Base-by-base conservation (phyloP, 2,113 vertebrate genomes). In the Aptenodytes patagonicus region DNA sequence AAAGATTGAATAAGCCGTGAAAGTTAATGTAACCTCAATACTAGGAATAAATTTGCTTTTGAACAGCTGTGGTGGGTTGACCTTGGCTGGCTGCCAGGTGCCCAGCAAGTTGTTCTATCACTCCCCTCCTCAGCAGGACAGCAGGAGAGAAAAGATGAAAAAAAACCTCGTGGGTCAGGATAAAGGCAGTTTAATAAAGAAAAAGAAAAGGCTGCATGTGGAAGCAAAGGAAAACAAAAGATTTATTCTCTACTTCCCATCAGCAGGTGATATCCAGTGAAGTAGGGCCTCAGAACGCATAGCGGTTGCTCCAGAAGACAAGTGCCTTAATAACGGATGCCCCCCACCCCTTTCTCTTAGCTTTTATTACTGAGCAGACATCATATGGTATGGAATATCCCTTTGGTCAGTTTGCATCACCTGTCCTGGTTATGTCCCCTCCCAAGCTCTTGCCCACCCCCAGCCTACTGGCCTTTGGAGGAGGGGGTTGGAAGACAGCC, bases 251-350 rank as follows among this genome's bases (percentile, higher is more conserved):
- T 65, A 5, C 9, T 36, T 82, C 25, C 49, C 40, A 28, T 70
- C 24, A 71, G 7, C 13, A 47, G 40, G 13, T 1, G 4, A 38
- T 44, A 17, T 12, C 36, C 14, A 38, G 17, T 57, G 8, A 83
- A 42, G 40, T 8, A 52, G 21, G 8, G 36, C 25, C 31, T 76
- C 51, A 76, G 31, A 71, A 54, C 2, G 2, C 1, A 1, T 6
- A 65, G 9, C 0, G 2, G 6, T 28, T 66, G 20, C 22, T 89
- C 40, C 17, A 51, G 46, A 66, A 51, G 14, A 89, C 24, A 76
- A 93, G 49, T 1, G 3, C 17, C 16, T 44, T 40, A 62, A 52
- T 31, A 85, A 46, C 0, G 0, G 55, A 32, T 38, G 12, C 10
- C 22, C 32, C 9, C 5, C 7, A 12, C 2, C 3, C 5, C 28